phyloP scores from a whole-genome alignment of 2,888 invertebrate species.

The Cephus nigrinus region DNA sequence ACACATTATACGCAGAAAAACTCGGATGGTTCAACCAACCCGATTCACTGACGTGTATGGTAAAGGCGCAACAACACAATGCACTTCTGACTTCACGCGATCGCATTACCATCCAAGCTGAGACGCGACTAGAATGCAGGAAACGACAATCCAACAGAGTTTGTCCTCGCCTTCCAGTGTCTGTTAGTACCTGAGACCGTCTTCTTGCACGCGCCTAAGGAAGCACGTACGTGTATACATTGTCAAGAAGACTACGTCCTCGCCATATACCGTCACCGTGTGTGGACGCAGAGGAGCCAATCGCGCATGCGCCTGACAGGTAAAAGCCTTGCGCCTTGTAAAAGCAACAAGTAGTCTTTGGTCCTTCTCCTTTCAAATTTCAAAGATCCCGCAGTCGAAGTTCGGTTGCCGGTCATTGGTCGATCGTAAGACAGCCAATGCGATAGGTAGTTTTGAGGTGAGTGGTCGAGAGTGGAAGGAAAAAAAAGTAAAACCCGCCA shows the following conservation, averaged over 20 bases:
- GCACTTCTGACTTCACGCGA: conserved; percentile 30
- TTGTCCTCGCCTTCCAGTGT: background rate
- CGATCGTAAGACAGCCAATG: background rate
- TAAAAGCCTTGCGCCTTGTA: conserved; percentile 31
- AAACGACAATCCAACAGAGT: conserved; percentile 18
- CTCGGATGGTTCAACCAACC: background rate
- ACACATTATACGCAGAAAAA: background rate
- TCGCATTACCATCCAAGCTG: conserved; percentile 43
- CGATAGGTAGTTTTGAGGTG: conserved; percentile 17
- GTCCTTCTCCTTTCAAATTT: conserved; percentile 18
- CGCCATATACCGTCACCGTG: background rate
- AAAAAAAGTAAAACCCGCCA: conserved; percentile 10
- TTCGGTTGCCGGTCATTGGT: conserved; percentile 6
- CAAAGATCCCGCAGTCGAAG: conserved; percentile 2
- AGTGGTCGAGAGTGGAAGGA: conserved; percentile 26
- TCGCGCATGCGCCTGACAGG: conserved; percentile 39
- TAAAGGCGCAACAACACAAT: background rate
- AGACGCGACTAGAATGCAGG: conserved; percentile 37
- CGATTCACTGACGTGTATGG: background rate
- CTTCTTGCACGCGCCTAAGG: conserved; percentile 6
- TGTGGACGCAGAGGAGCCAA: conserved; percentile 8
- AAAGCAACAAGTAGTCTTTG: conserved; percentile 40
- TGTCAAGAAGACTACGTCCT: background rate
- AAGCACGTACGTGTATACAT: conserved; percentile 2
- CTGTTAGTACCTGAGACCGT: conserved; percentile 12